phyloP scores from a whole-genome alignment of 2,113 vertebrate species.

The Sialia sialis region DNA sequence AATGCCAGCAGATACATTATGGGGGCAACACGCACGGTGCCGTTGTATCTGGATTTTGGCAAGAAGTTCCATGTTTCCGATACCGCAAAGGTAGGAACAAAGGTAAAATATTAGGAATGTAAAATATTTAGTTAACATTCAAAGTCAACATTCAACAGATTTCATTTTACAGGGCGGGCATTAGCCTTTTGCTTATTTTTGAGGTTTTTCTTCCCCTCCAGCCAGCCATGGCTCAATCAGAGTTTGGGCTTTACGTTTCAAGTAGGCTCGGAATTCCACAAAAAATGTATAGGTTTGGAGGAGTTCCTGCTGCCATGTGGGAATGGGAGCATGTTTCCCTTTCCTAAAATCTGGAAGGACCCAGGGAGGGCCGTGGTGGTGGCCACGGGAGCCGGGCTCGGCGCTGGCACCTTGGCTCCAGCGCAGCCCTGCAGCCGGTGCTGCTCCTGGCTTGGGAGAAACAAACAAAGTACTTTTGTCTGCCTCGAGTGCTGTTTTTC shows the following conservation, averaged over 20 bases:
- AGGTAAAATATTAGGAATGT: constrained; percentile 8
- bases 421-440: background rate
- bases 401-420: background rate
- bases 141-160: background rate
- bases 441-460: background rate
- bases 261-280: background rate
- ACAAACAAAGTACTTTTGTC: constrained; percentile 64
- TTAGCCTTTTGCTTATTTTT: constrained; percentile 3
- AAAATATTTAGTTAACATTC: constrained; percentile 23
- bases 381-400: background rate
- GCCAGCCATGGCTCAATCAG: background rate
- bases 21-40: background rate
- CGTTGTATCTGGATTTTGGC: background rate
- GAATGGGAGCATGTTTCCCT: background rate
- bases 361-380: background rate
- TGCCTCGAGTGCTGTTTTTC: background rate
- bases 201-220: background rate
- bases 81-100: background rate
- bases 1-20: background rate
- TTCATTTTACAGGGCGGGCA: background rate
- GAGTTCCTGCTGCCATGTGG: background rate
- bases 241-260: background rate
- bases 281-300: background rate
- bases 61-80: background rate
- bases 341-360: background rate